Base-by-base conservation (phyloP, 2,797 vertebrate genomes). In the Sylvilagus floridanus region DNA sequence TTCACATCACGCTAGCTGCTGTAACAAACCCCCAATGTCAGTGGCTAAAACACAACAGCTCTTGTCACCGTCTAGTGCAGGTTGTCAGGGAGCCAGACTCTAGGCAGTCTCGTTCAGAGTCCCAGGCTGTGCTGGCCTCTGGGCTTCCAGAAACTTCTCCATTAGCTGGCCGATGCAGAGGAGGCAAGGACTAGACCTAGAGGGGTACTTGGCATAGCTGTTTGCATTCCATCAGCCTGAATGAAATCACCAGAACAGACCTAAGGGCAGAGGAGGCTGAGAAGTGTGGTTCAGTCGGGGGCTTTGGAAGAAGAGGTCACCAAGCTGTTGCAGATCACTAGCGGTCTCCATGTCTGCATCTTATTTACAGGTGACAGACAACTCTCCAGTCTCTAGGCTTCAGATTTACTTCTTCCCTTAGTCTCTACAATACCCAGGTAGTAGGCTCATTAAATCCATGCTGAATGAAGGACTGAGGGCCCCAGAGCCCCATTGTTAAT, bases 1-100 rank as follows among this genome's bases (percentile, higher is more conserved):
- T 66, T 79, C 85, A 92, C 91, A 24, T 65, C 52, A 79, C 71
- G 30, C 73, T 42, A 47, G n/a, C 32, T 93, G 63, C 75, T 92
- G 1, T 91, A 79, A 78, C 65, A 89, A 78, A 47, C 35, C 47
- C 35, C 28, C 60, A 35, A 37, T 92, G 57, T 88, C 63, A 71
- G 30, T 86, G 65, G 42, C 77, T 89, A 35, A 81, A 63, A 47
- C 73, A 66, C 12, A 32, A n/a, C 75, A 78, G 12, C 6, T 62
- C 26, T 94, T 54, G 75, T 28, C 66, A 82, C 10, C 16, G 50
- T 90, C 47, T 72, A 37, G 24, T 50, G 93, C 63, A 75, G 28
- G 26, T 65, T 52, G 35, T 62, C 14, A 42, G 52, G 7, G 26
- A 4, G n/a, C 13, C 22, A 30, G 66, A 2, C 16, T 95, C 62